Evolutionary conservation across 2,113 vertebrate species (phyloP).

Genomic region (Coracopsis vasa): DNA sequence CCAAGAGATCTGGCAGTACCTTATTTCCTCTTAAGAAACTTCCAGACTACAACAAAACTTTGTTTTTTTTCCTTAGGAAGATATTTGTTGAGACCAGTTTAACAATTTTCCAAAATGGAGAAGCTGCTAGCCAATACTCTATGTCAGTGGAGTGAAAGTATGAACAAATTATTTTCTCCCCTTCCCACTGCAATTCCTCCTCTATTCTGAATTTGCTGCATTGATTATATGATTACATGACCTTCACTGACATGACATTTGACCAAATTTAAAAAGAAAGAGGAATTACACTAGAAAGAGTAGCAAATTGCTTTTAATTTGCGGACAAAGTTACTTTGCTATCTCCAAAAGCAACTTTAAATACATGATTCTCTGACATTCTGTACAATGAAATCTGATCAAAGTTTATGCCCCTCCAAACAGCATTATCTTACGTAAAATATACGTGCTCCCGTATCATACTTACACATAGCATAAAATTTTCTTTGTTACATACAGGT

Average conservation of each 20-base stretch:
- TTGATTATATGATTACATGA: background rate
- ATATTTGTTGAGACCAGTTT: background rate
- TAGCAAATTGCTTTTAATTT: background rate
- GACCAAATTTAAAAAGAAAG: background rate
- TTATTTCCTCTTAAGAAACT: background rate
- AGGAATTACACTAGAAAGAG: background rate
- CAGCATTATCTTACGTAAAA: background rate
- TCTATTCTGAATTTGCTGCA: background rate
- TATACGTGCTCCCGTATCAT: background rate
- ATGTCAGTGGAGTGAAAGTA: background rate
- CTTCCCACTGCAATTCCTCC: background rate
- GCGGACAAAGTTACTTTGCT: background rate
- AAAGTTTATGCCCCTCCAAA: background rate
- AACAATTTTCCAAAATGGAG: background rate
- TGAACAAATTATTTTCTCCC: background rate
- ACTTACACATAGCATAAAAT: background rate
- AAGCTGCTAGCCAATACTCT: background rate
- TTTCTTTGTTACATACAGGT: background rate
- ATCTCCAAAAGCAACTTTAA: background rate
- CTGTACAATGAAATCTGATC: background rate
- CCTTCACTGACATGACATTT: background rate
- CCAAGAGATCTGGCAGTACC: background rate
- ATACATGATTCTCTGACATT: background rate
- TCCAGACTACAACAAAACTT: background rate
- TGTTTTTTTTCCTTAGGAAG: background rate